Conservation (phyloP, 2,113 vertebrate species). For the Shinisaurus crocodilurus region DNA sequence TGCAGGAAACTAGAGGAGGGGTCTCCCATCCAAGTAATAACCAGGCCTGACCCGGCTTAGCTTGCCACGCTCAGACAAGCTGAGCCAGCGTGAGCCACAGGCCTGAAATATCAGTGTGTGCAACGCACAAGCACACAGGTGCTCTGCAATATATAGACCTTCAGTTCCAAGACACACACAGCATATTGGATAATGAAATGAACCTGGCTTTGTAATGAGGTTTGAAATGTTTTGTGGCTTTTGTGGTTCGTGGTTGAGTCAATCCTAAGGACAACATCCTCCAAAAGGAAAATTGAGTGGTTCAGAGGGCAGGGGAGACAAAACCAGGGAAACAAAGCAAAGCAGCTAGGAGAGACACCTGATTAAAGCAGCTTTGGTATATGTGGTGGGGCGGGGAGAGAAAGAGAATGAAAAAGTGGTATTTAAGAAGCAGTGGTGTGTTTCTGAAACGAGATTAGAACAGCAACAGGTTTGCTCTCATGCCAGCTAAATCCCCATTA, state of each 20-base stretch:
- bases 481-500: constrained; percentile 74
- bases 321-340: constrained; percentile 23
- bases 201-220: not conserved
- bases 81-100: too few species aligned
- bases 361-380: constrained; percentile 49
- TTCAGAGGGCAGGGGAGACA: not conserved
- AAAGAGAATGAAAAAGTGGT: constrained; percentile 7
- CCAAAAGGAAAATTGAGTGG: not conserved
- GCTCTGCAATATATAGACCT: not conserved
- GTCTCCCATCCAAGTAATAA: too few species aligned
- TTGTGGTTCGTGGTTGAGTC: not conserved
- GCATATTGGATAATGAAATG: not conserved
- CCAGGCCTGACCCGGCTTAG: too few species aligned
- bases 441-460: constrained; percentile 69
- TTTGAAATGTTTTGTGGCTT: not conserved
- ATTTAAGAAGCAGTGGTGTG: constrained; percentile 56
- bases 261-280: not conserved
- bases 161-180: not conserved
- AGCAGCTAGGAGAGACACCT: constrained; percentile 5
- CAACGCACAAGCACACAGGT: not conserved
- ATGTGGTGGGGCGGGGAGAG: not conserved
- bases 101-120: not conserved
- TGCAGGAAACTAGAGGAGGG: too few species aligned
- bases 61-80: too few species aligned
- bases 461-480: constrained; percentile 65